phyloP scores from a whole-genome alignment of 2,113 vertebrate genomes.

The Kobus ellipsiprymnus region DNA sequence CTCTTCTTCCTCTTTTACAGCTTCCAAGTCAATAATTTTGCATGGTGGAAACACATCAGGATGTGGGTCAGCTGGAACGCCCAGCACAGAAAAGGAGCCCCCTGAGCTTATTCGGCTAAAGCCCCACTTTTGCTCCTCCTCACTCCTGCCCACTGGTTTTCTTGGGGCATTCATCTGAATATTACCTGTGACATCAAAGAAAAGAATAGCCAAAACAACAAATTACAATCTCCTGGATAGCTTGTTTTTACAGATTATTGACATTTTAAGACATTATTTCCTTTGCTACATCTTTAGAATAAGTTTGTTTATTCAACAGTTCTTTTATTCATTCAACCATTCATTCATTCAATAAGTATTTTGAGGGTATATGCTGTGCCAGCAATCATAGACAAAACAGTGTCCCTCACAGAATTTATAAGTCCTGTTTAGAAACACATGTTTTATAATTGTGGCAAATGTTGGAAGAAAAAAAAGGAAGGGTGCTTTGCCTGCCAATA shows the following conservation, averaged over 20 bases:
- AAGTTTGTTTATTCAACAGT: neutral
- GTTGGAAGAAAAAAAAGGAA: neutral
- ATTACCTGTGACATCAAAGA: constrained; percentile 56
- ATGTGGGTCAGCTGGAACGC: neutral
- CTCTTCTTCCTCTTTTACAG: constrained; percentile 51
- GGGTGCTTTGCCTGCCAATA: neutral
- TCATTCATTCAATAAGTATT: neutral
- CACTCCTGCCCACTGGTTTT: constrained; percentile 11
- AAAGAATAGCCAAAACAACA: neutral
- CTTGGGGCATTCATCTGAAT: constrained; percentile 76
- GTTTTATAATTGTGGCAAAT: neutral
- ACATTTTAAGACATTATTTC: neutral
- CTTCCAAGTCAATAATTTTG: constrained; percentile 76
- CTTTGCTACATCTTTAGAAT: neutral
- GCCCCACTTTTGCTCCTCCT: constrained; percentile 37
- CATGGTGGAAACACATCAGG: constrained; percentile 74
- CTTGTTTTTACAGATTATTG: neutral
- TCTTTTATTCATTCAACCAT: neutral
- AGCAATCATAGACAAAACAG: neutral
- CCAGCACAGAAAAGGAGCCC: constrained; percentile 64
- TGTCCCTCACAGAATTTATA: neutral
- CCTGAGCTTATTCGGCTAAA: constrained; percentile 72
- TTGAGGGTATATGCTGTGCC: neutral
- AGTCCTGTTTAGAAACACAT: neutral
- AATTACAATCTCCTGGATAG: neutral